Base-by-base conservation (phyloP, 2,113 vertebrate species). In the Eretmochelys imbricata region DNA sequence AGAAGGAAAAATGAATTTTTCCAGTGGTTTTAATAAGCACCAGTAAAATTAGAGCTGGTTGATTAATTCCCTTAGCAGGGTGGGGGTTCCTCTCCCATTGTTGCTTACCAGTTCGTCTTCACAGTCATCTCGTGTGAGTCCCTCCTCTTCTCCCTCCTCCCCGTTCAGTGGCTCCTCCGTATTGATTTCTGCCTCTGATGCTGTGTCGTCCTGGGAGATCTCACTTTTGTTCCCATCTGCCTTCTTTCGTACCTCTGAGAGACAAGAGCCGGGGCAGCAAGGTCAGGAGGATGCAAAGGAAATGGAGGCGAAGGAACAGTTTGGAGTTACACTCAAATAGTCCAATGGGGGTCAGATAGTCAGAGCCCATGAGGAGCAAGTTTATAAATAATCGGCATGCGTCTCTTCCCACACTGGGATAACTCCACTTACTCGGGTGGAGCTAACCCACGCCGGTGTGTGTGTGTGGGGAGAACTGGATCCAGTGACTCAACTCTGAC, bases 21-120 rank as follows among this genome's bases (percentile, higher is more conserved):
- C 54, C 57, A 29, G 38, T n/a, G 80, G 17, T 50, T 51, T 55
- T 55, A 57, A 10, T 27, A 75, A 50, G 4, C 13, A 51, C 50
- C 82, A 94, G 53, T 46, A 75, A 48, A 86, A 11, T 16, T 5
- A 9, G 6, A 16, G 12, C 57, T 9, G 10, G 0, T 13, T 5
- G 16, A 29, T 48, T 31, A 49, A 17, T 49, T 6, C 10, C 69
- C 49, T 0, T 24, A 35, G 38, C 72, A 84, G 88, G 24, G 84
- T 81, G 51, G 59, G 19, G 46, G n/a, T 3, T 19, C 2, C 1
- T 1, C 11, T 2, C 1, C 80, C 92, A 27, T 54, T 50, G 35
- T 55, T 84, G 84, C 98, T 98, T 94, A 99, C 99, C 99, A 99
- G 97, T 94, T 99, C 98, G 55, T 99, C 98, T 42, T 99, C 98